Base-by-base conservation (phyloP, 2,797 vertebrate genomes). In the Morus bassanus region DNA sequence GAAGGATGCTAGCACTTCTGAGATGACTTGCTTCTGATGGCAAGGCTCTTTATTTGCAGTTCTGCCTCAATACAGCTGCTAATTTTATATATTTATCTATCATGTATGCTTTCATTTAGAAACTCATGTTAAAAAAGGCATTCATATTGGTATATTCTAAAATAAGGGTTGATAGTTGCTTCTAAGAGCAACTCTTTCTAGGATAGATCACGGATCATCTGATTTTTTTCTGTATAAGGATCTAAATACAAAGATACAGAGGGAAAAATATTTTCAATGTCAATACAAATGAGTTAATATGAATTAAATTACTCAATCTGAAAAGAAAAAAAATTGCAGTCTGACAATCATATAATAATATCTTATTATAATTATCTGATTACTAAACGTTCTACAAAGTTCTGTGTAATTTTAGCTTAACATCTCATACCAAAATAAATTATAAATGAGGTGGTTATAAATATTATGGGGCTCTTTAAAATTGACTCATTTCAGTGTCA, bases 41-140 rank as follows among this genome's bases (percentile, higher is more conserved):
- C 78, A 93, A 94, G 35, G 69, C 59, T 91, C 65, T 68, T 91
- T 63, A 85, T 61, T 93, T 85, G 77, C 43, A 85, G 33, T 35
- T 84, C 73, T 86, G 50, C 16, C 70, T 81, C 60, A 92, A 50
- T 61, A 69, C 6, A 88, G 50, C 35, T 78, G 48, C 24, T 92
- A 54, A 85, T 92, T 92, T 92, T 88, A 82, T 60, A 8, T 33
- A 61, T 76, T 87, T 89, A 7, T 60, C 33, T 76, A 70, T 60
- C 86, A 75, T 3, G 41, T 15, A 90, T 30, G 31, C 21, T 88
- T 81, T 88, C 25, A 84, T 69, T 91, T 88, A 69, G 45, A 86
- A 96, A 77, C 19, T 28, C 30, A 39, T 45, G 28, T 65, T 73
- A 1, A n/a, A 86, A 84, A 70, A 73, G 3, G 25, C 30, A 63